These are phyloP conservation scores for Eurystomus gularis DNA, from an alignment of 2,113 vertebrate species.

Conservation along the genomic window DNA sequence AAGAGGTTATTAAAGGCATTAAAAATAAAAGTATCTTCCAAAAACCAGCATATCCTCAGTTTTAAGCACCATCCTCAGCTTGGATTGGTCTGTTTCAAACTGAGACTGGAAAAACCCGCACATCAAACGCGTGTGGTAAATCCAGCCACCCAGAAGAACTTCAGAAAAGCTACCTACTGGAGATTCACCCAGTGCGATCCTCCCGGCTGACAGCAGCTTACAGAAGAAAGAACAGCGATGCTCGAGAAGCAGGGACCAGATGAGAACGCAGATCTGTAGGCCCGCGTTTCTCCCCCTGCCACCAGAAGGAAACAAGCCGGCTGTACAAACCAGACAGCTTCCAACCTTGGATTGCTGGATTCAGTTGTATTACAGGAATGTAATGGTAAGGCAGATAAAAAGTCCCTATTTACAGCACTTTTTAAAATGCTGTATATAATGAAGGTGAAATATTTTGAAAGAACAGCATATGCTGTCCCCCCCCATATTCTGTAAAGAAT, in stretches of 20 bases:
- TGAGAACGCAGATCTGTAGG: rapidly evolving
- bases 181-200: rapidly evolving
- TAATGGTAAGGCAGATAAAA: not conserved
- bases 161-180: not conserved
- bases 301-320: not conserved
- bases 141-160: not conserved
- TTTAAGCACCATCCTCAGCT: not conserved
- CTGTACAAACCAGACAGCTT: not conserved
- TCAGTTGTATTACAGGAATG: not conserved
- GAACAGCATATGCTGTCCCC: not conserved
- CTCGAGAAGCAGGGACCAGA: not conserved
- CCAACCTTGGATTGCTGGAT: not conserved
- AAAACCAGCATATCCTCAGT: not conserved
- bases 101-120: not conserved
- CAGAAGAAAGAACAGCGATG: not conserved
- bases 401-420: not conserved
- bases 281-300: not conserved
- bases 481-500: not conserved
- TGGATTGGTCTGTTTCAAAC: not conserved
- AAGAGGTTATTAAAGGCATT: not conserved
- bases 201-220: rapidly evolving
- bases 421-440: not conserved
- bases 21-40: not conserved
- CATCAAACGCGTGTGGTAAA: rapidly evolving
- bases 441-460: not conserved